These are phyloP conservation scores for Hassar affinis DNA, from an alignment of 2,113 vertebrate genomes.

Conservation along the genomic window DNA sequence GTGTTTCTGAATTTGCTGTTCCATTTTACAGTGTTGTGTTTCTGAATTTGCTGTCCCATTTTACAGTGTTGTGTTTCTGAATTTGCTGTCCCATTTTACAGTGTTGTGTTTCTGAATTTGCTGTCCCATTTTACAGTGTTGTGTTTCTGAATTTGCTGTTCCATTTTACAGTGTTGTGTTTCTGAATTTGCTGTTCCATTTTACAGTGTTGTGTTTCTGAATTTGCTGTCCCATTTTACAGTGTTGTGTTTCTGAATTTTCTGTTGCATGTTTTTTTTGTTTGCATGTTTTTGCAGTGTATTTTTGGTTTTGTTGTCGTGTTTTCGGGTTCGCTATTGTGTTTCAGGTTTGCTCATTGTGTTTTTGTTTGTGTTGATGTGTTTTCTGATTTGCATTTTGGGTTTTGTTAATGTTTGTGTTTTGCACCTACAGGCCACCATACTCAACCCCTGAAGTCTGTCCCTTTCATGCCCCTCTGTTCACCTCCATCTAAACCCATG, in stretches of 20 bases:
- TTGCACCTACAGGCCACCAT: slow-evolving; percentile 76
- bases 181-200: background rate
- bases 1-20: background rate
- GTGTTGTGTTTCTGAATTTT: background rate
- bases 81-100: background rate
- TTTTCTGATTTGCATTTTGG: background rate
- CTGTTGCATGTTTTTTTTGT: background rate
- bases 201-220: background rate
- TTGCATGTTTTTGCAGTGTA: background rate
- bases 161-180: background rate
- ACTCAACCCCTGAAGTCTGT: slow-evolving; percentile 76
- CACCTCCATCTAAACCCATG: slow-evolving; percentile 79
- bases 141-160: too few relatives aligned
- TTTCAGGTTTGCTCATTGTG: background rate
- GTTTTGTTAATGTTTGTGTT: background rate
- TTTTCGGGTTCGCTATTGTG: background rate
- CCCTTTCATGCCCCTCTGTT: slow-evolving; percentile 77
- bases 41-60: background rate
- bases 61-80: background rate
- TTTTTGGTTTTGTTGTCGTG: background rate
- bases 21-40: too few relatives aligned
- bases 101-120: background rate
- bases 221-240: background rate
- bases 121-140: background rate
- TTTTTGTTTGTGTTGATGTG: background rate